phyloP scores from a whole-genome alignment of 2,797 vertebrate species.

The Melanotaenia nigrans region DNA sequence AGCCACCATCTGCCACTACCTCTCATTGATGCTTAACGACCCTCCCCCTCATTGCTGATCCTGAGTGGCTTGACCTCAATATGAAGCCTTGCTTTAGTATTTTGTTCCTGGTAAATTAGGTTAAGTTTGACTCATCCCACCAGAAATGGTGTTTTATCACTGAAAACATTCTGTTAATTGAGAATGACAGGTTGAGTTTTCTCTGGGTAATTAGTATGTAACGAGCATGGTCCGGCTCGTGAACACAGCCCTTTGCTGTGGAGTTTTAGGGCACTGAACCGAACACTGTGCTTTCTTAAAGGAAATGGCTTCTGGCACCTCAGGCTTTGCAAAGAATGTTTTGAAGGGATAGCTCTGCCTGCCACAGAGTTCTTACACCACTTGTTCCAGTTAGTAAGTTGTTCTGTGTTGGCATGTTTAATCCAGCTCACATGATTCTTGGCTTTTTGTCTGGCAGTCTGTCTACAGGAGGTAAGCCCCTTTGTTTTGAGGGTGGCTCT shows the following conservation, averaged over 20 bases:
- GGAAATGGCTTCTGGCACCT: conserved; percentile 50
- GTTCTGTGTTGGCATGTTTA: conserved; percentile 60
- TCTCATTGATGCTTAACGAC: conserved; percentile 52
- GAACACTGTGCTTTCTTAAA: conserved; percentile 29
- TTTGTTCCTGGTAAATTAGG: conserved; percentile 60
- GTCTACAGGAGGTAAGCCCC: conserved; percentile 48
- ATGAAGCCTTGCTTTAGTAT: conserved; percentile 52
- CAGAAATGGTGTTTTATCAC: background rate
- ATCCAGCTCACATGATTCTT: conserved; percentile 73
- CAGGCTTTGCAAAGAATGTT: conserved; percentile 22
- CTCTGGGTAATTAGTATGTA: background rate
- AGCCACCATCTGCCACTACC: conserved; percentile 75
- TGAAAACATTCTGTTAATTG: background rate
- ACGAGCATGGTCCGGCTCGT: conserved; percentile 4
- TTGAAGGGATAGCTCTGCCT: background rate
- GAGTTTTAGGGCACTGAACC: conserved; percentile 32
- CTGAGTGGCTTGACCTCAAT: conserved; percentile 76
- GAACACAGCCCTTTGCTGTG: conserved; percentile 2
- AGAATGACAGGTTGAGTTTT: background rate
- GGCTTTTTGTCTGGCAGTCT: conserved; percentile 46
- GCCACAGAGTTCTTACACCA: background rate
- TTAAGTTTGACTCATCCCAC: conserved; percentile 43
- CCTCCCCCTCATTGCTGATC: conserved; percentile 63
- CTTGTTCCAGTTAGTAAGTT: conserved; percentile 38
- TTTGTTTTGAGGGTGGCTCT: conserved; percentile 40